These are phyloP conservation scores for Probosciger aterrimus DNA, from an alignment of 2,113 vertebrate species.

Conservation along the genomic window DNA sequence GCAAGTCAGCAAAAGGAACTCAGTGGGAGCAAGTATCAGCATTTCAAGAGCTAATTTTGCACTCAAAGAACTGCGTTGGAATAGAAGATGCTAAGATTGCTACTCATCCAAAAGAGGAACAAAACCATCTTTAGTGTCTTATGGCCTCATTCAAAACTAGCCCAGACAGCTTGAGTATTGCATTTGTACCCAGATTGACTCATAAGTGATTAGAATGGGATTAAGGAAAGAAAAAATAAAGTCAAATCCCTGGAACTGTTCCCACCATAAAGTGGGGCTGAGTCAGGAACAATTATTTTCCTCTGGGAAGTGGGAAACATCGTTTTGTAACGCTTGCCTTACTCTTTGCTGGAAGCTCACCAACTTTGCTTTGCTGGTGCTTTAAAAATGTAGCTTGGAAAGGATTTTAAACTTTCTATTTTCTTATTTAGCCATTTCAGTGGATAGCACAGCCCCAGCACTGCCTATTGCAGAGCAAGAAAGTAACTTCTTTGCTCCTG, in stretches of 20 bases:
- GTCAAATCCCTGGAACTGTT: neutral
- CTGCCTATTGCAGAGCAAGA: neutral
- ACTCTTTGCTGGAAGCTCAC: neutral
- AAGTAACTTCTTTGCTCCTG: neutral
- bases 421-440: neutral
- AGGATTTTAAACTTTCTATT: neutral
- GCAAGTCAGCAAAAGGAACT: neutral
- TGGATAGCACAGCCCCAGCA: neutral
- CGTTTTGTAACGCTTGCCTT: neutral
- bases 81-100: neutral
- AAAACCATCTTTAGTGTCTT: neutral
- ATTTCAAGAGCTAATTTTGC: neutral
- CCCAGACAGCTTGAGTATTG: constrained; percentile 22
- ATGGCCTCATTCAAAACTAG: constrained; percentile 16
- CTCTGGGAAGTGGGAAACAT: neutral
- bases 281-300: constrained; percentile 47
- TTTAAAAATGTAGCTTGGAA: fast-evolving
- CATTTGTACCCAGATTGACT: constrained; percentile 14
- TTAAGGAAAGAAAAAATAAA: neutral
- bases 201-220: constrained; percentile 38
- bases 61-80: neutral
- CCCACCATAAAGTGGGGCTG: neutral
- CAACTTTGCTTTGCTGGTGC: neutral
- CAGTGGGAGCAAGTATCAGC: neutral
- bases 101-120: neutral